Conservation (phyloP, 2,113 vertebrate genomes). For the Sinocyclocheilus rhinocerous region DNA sequence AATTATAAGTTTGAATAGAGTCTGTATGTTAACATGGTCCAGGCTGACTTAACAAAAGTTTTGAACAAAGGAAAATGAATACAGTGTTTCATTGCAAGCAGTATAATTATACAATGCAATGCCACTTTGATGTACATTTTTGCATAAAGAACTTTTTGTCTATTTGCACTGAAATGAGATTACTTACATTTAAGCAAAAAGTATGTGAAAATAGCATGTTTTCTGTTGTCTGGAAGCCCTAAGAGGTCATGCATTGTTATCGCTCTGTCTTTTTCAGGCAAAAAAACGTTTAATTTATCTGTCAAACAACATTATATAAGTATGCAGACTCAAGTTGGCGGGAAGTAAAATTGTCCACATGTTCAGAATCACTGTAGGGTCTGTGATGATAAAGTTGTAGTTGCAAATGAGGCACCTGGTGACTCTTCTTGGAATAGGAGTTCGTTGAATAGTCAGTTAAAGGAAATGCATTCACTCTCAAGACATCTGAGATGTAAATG, state of each 20-base stretch:
- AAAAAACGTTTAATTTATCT: not conserved
- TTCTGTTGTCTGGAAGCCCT: not conserved
- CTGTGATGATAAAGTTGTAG: not conserved
- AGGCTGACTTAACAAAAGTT: not conserved
- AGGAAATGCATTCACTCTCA: not conserved
- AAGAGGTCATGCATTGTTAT: not conserved
- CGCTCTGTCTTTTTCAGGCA: not conserved
- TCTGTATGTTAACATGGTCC: not conserved
- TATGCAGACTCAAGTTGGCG: not conserved
- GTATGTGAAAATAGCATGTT: not conserved
- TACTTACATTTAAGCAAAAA: not conserved
- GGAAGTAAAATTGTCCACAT: not conserved
- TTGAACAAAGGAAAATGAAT: not conserved
- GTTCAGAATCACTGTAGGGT: not conserved
- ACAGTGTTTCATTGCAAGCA: not conserved
- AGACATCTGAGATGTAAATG: not conserved
- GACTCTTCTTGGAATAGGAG: not conserved
- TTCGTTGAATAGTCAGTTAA: not conserved
- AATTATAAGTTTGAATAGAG: not conserved
- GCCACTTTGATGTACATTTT: not conserved
- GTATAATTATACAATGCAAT: constrained; percentile 35
- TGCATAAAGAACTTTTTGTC: not conserved
- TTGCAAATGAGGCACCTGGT: not conserved
- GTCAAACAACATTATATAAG: not conserved
- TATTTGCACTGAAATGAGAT: not conserved